Base-by-base conservation (phyloP, 2,888 invertebrate genomes). In the Drosophila cognata region DNA sequence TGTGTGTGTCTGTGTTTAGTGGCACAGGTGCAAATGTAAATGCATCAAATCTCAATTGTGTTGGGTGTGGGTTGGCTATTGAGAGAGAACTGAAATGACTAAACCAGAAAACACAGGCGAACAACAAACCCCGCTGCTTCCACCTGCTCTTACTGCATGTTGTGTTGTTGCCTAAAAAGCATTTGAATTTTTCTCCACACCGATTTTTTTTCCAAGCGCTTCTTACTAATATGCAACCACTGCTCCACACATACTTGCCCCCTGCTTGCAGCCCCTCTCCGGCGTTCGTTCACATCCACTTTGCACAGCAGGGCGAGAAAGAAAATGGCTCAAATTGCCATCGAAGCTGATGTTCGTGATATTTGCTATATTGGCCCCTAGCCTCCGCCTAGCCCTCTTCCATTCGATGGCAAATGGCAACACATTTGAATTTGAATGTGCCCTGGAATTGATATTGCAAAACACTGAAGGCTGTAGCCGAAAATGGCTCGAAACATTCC, bases 21-120 rank as follows among this genome's bases (percentile, higher is more conserved):
- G 78, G 77, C 73, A 72, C 85, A 85, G 85, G 88, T 85, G 85
- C 77, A 88, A 83, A 85, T 88, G 88, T 82, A 85, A 85, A 83
- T 88, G 88, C 85, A 85, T 85, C 88, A 85, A 85, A 82, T 76
- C 74, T 74, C 79, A 85, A 85, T 82, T 79, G 88, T 73, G 75
- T 82, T 72, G 73, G 70, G 13, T 18, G 33, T 46, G 66, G n/a
- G n/a, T 7, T 13, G 56, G 74, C 38, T 69, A 74, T 77, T 66
- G 80, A 69, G 58, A 33, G 13, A 63, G 38, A 33, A 21, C 11
- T 25, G 50, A 46, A 62, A 36, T 6, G 59, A 31, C 62, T 58
- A 48, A 74, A 33, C 31, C 61, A 28, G 56, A 43, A 33, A 71
- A 64, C 59, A 48, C n/a, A 57, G 55, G 33, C 57, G 38, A 62